Evolutionary conservation across 2,797 vertebrate species (phyloP), one percentile per base, ranked within the genome.

Genomic region (Salarias fasciatus): DNA sequence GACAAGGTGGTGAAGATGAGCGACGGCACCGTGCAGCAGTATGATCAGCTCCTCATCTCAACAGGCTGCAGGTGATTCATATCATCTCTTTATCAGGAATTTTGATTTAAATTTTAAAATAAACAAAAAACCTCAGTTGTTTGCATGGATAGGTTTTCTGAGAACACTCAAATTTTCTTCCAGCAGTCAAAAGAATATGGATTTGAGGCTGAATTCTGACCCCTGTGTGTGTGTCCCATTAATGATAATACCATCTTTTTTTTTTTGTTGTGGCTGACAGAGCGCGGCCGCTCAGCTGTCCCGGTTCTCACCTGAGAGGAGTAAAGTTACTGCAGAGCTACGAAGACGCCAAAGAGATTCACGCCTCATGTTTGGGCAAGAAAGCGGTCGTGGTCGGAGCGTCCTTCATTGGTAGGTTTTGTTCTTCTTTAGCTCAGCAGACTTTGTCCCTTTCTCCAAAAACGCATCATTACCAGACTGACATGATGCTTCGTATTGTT

Each of bases 21-120:
- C 18, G 92, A 95, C 0, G 91, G 94, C 0, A 79, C 83, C n/a
- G 52, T 50, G 13, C 94, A 94, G 67, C 80, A 8, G 14, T 97
- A 95, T 18, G 76, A 94, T 41, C 91, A 92, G 79, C 90, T 97
- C 37, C 91, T 97, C 50, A 88, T 97, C n/a, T 90, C 95, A 13
- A 95, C 94, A 0, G 95, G 95, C 53, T 93, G 94, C 65, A 92
- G 92, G 95, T 95, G 49, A 82, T 77, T 44, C 28, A 2, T 29
- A 2, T 5, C 0, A 40, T 7, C 12, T 15, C 12, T 41, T 29
- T 6, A 24, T 35, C 10, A 9, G 45, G n/a, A n/a, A n/a, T n/a
- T n/a, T n/a, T n/a, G n/a, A n/a, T n/a, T n/a, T n/a, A n/a, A n/a
- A n/a, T 18, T 52, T 24, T 5, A 0, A 3, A 14, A 9, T 10